Percentiles rank a stretch among this genome's conserved stretches.
These are phyloP conservation scores for Melanotaenia parkinsoni DNA, from an alignment of 2,797 vertebrate genomes.

Conservation along the genomic window DNA sequence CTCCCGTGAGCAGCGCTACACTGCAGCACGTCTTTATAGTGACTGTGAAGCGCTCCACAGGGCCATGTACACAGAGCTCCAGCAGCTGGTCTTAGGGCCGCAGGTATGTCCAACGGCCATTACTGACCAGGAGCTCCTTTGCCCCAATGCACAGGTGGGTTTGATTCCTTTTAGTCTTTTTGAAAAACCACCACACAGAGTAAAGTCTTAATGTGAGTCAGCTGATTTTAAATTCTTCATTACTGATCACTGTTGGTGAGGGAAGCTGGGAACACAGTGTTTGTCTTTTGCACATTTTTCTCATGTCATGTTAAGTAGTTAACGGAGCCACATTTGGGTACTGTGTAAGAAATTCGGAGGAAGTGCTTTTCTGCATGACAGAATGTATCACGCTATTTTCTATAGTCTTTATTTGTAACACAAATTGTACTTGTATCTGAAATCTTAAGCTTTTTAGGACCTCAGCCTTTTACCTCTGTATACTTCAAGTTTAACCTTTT, in stretches of 20 bases:
- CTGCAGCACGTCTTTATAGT: slow-evolving; percentile 74
- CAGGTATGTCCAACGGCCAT: slow-evolving; percentile 82
- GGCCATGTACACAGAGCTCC: slow-evolving; percentile 84
- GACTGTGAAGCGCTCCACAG: slow-evolving; percentile 82
- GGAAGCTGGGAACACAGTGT: slow-evolving; percentile 46
- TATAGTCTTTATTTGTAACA: no score
- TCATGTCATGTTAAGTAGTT: not conserved
- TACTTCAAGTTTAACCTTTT: not conserved
- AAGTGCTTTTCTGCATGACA: slow-evolving; percentile 2
- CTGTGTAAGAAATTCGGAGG: not conserved
- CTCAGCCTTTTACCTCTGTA: not conserved
- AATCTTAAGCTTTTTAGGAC: no score
- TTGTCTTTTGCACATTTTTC: slow-evolving; percentile 19
- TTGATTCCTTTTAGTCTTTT: slow-evolving; percentile 42
- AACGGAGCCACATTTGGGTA: slow-evolving; percentile 14
- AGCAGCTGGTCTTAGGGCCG: slow-evolving; percentile 85
- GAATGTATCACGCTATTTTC: no score
- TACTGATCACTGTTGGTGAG: slow-evolving; percentile 42
- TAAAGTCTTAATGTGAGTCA: slow-evolving; percentile 56
- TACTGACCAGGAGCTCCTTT: slow-evolving; percentile 80
- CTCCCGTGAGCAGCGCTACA: slow-evolving; percentile 78
- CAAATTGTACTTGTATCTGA: no score
- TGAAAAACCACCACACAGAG: not conserved
- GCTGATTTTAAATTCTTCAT: slow-evolving; percentile 16
- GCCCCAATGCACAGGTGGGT: slow-evolving; percentile 85